Base-by-base conservation (phyloP, 1,140 invertebrate genomes). In the Mycetomoellerius zeteki region DNA sequence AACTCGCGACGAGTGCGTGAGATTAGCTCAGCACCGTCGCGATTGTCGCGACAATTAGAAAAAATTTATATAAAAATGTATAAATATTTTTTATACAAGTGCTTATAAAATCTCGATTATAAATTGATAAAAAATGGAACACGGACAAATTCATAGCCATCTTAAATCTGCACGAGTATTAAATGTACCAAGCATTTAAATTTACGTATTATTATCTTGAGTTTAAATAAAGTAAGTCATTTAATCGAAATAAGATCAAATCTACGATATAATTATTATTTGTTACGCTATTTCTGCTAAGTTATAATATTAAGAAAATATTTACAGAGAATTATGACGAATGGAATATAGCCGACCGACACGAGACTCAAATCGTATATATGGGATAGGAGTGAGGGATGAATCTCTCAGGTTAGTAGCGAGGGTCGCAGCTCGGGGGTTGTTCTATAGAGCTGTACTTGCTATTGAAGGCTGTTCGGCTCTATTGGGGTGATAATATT, bases 401-500 rank as follows among this genome's bases (percentile, higher is more conserved):
- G 92, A 92, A 92, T 94, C 91, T 88, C 92, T 91, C 89, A 86
- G 91, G 86, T 92, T 92, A 90, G 91, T 88, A 90, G 89, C 89
- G 78, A 90, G 89, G 90, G 91, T 92, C 71, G 88, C 56, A 86
- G 77, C 71, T 58, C 60, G 77, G 90, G 88, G 90, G 88, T 90
- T 86, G 86, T 93, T 91, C 90, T 84, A 92, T 91, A 82, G 88
- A 92, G 73, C 87, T 88, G 87, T 91, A 89, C 85, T 92, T 85
- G 76, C 89, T 91, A 94, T 94, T 92, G 89, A 93, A 92, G 86
- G 89, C 88, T 90, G 88, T 92, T 94, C 91, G 71, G 89, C 85
- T 93, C 92, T 93, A 94, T 94, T 92, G 91, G 93, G 94, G 93
- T 93, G 92, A 94, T 94, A 94, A 94, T 95, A 91, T 92, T 92